phyloP scores from a whole-genome alignment of 2,113 vertebrate genomes.

The Salminus brasiliensis region DNA sequence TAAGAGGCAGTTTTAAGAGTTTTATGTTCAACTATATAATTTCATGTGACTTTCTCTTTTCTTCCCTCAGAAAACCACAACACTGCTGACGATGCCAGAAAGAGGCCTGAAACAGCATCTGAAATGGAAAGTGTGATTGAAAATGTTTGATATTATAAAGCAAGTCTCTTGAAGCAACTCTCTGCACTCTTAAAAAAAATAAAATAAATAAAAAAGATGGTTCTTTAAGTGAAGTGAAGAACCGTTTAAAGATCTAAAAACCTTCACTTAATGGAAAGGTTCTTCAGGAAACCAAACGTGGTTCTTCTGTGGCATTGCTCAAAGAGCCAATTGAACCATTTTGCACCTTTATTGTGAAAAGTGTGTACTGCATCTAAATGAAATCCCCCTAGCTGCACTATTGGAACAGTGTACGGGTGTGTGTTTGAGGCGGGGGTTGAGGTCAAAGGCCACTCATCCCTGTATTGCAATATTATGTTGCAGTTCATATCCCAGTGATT shows the following conservation, averaged over 20 bases:
- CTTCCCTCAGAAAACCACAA: slow-evolving; percentile 28
- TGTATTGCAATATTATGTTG: slow-evolving; percentile 45
- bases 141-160: slow-evolving; percentile 46
- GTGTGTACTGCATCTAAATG: slow-evolving; percentile 42
- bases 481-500: slow-evolving; percentile 48
- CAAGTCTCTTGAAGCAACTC: too few relatives aligned
- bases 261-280: too few relatives aligned
- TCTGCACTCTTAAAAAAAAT: too few relatives aligned
- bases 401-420: neutral
- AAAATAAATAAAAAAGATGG: slow-evolving; percentile 35
- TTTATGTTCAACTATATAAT: too few relatives aligned
- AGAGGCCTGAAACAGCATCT: slow-evolving; percentile 36
- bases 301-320: too few relatives aligned
- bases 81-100: slow-evolving; percentile 33
- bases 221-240: too few relatives aligned
- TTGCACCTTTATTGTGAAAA: too few relatives aligned
- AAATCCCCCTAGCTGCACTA: slow-evolving; percentile 41
- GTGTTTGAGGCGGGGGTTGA: neutral
- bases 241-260: too few relatives aligned
- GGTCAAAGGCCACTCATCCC: slow-evolving; percentile 49
- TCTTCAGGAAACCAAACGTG: too few relatives aligned
- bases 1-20: too few relatives aligned
- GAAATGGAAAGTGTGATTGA: slow-evolving; percentile 42
- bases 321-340: too few relatives aligned
- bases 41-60: slow-evolving; percentile 11